Conservation (phyloP, 37 sponge, comb jelly and placozoan genomes). For the Spongilla lacustris region DNA sequence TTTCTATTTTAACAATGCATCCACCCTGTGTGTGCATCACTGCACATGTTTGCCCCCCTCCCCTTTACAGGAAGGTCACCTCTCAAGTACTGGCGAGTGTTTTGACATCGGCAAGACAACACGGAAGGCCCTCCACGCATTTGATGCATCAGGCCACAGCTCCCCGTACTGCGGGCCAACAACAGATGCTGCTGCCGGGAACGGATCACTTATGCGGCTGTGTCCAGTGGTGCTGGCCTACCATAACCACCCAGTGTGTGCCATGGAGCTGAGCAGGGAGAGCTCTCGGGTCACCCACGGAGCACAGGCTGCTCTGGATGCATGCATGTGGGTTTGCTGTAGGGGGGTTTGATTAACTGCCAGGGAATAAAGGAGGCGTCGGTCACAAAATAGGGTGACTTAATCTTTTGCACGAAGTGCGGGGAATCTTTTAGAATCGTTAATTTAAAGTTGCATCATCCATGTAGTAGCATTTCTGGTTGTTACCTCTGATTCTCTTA, state of each 20-base stretch:
- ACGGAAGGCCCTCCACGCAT: conserved; percentile 50
- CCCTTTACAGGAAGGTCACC: conserved; percentile 80
- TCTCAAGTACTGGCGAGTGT: conserved; percentile 79
- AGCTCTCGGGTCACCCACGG: conserved; percentile 79
- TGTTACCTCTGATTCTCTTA: too few species aligned
- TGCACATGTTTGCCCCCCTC: too few species aligned
- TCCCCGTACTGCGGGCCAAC: conserved; percentile 72
- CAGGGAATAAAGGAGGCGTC: too few species aligned
- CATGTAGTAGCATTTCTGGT: too few species aligned
- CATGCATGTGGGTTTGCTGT: conserved; percentile 69
- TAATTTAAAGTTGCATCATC: too few species aligned
- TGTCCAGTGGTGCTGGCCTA: conserved; percentile 77
- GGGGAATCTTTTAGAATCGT: too few species aligned
- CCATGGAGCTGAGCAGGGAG: conserved; percentile 68
- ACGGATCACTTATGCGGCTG: conserved; percentile 86
- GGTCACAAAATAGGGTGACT: too few species aligned
- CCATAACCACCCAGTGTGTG: conserved; percentile 60
- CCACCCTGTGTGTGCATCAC: neutral
- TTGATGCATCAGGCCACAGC: conserved; percentile 18
- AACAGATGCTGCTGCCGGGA: conserved; percentile 74
- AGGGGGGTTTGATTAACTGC: too few species aligned
- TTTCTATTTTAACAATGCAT: too few species aligned
- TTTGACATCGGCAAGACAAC: conserved; percentile 85
- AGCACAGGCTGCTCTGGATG: conserved; percentile 66
- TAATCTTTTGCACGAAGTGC: too few species aligned